phyloP scores from a whole-genome alignment of 2,113 vertebrate genomes.

The Meriones unguiculatus region DNA sequence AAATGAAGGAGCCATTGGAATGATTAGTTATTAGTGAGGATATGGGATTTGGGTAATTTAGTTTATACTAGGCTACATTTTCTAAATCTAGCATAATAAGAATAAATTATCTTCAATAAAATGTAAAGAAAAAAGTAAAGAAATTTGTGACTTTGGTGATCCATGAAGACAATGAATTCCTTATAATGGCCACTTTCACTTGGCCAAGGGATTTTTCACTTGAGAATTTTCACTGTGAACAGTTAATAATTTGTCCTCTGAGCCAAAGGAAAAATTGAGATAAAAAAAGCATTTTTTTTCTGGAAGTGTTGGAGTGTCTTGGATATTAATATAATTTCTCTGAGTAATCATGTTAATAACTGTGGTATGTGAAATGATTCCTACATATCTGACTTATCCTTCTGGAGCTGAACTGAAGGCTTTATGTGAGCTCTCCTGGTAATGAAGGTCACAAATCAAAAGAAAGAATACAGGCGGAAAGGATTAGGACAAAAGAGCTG shows the following conservation, averaged over 20 bases:
- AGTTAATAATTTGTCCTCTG: conserved; percentile 32
- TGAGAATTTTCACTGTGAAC: conserved; percentile 53
- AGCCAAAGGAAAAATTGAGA: conserved; percentile 54
- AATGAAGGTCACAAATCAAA: conserved; percentile 79
- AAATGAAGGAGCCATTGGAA: not conserved
- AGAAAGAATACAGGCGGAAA: conserved; percentile 61
- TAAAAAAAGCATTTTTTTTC: conserved; percentile 50
- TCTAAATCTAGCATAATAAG: conserved; percentile 43
- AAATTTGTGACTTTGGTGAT: not conserved
- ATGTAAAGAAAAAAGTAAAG: not conserved
- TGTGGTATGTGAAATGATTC: conserved; percentile 75
- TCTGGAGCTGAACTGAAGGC: conserved; percentile 70
- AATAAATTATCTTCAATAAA: conserved; percentile 55
- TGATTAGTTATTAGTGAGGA: not conserved
- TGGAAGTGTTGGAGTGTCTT: conserved; percentile 53
- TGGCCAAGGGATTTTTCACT: not conserved
- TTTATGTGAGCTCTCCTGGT: conserved; percentile 67
- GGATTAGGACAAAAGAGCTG: conserved; percentile 75
- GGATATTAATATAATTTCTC: conserved; percentile 74
- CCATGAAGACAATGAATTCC: not conserved
- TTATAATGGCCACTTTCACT: not conserved
- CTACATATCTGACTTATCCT: conserved; percentile 73
- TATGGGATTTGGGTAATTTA: conserved; percentile 35
- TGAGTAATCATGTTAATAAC: conserved; percentile 79
- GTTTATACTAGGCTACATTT: not conserved